These are phyloP conservation scores for Colistium nudipinnis DNA, from an alignment of 2,113 vertebrate species.

Conservation along the genomic window DNA sequence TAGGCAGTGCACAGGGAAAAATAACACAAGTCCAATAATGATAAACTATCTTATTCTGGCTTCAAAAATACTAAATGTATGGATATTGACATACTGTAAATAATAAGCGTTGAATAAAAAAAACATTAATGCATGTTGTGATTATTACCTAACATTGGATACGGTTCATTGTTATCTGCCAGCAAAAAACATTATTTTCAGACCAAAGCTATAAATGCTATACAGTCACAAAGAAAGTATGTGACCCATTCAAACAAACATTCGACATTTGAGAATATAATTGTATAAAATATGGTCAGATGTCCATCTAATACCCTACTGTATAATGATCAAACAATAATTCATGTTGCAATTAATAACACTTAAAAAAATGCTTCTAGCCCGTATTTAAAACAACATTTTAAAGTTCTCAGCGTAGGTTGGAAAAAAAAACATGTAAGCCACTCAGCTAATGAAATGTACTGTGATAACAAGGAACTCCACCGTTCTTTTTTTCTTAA, in stretches of 20 bases:
- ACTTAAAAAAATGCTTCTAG: background rate
- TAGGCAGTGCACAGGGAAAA: slow-evolving; percentile 76
- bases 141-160: background rate
- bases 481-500: no score
- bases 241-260: background rate
- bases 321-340: background rate
- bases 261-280: background rate
- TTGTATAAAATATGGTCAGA: background rate
- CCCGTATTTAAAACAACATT: background rate
- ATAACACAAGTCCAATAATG: slow-evolving; percentile 22
- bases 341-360: background rate
- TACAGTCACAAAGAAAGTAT: background rate
- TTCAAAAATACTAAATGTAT: background rate
- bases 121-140: background rate
- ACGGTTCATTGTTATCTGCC: background rate
- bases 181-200: background rate
- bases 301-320: background rate
- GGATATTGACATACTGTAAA: background rate
- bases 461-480: no score
- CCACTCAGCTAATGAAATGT: no score
- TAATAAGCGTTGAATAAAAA: background rate
- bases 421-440: background rate
- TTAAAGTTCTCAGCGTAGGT: background rate
- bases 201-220: background rate
- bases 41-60: background rate